Conservation (phyloP, 2,888 invertebrate genomes). For the Euproctis similis region DNA sequence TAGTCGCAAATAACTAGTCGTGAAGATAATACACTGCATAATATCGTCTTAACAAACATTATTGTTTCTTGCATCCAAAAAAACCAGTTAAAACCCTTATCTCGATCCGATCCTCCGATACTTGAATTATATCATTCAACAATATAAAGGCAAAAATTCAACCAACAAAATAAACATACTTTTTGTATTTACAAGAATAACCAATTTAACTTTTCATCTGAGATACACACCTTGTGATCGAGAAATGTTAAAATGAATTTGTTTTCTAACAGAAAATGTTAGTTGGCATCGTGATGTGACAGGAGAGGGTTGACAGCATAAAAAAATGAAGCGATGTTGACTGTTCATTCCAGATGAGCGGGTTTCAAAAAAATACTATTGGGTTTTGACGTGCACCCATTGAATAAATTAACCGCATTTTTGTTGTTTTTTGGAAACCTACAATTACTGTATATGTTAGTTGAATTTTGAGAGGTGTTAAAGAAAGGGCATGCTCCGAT, state of each 20-base stretch:
- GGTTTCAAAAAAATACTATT: slow-evolving; percentile 32
- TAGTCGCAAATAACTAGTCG: too few relatives aligned
- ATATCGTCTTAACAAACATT: too few relatives aligned
- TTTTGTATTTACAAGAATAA: slow-evolving; percentile 4
- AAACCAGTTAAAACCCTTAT: slow-evolving; percentile 12
- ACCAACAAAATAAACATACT: slow-evolving; percentile 17
- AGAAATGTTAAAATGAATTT: neutral
- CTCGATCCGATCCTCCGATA: slow-evolving; percentile 12
- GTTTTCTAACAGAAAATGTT: slow-evolving; percentile 6
- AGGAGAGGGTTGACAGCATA: slow-evolving; percentile 7
- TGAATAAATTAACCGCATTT: slow-evolving; percentile 39
- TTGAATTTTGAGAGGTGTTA: too few relatives aligned
- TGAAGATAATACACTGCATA: too few relatives aligned
- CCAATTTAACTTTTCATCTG: slow-evolving; percentile 11
- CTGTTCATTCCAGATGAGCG: slow-evolving; percentile 41
- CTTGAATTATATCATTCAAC: slow-evolving; percentile 16
- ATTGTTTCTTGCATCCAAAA: too few relatives aligned
- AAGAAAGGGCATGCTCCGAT: too few relatives aligned
- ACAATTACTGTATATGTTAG: too few relatives aligned
- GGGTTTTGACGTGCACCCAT: slow-evolving; percentile 31
- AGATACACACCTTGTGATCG: too few relatives aligned
- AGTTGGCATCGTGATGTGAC: slow-evolving; percentile 15
- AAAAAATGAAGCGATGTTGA: slow-evolving; percentile 31
- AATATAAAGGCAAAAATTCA: slow-evolving; percentile 12
- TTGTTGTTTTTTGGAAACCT: slow-evolving; percentile 29